Conservation (phyloP, 2,888 invertebrate species). For the Dione juno region DNA sequence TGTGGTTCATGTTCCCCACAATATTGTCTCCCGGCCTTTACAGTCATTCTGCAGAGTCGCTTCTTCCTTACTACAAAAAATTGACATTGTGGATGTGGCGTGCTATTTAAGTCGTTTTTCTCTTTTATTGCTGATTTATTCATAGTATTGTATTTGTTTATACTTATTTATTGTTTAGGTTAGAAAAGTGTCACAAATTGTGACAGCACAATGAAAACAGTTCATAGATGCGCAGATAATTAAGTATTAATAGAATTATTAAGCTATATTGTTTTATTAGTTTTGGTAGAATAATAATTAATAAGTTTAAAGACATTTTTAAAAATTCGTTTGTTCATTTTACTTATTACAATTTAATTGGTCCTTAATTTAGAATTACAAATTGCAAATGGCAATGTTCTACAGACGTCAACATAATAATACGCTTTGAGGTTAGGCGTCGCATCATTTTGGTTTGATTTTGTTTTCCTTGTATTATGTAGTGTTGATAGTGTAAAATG, state of each 20-base stretch:
- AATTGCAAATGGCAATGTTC: slow-evolving; percentile 48
- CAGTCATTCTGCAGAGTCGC: slow-evolving; percentile 89
- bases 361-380: background rate
- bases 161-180: background rate
- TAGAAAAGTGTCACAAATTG: slow-evolving; percentile 8
- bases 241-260: too few relatives aligned
- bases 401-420: slow-evolving; percentile 63
- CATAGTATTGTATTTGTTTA: slow-evolving; percentile 21
- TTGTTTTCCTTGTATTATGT: slow-evolving; percentile 77
- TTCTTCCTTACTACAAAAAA: slow-evolving; percentile 88
- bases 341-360: too few relatives aligned
- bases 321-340: too few relatives aligned
- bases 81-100: slow-evolving; percentile 75
- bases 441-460: slow-evolving; percentile 70
- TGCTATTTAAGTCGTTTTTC: slow-evolving; percentile 15
- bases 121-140: slow-evolving; percentile 24
- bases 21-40: slow-evolving; percentile 86
- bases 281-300: too few relatives aligned
- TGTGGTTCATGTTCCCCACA: slow-evolving; percentile 88
- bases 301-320: too few relatives aligned
- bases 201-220: too few relatives aligned
- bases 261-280: too few relatives aligned
- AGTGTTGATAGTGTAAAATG: slow-evolving; percentile 67
- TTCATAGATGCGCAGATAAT: too few relatives aligned
- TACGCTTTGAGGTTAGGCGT: slow-evolving; percentile 73